These are phyloP conservation scores for Ciconia nigra DNA, from an alignment of 2,797 vertebrate species.

Conservation along the genomic window DNA sequence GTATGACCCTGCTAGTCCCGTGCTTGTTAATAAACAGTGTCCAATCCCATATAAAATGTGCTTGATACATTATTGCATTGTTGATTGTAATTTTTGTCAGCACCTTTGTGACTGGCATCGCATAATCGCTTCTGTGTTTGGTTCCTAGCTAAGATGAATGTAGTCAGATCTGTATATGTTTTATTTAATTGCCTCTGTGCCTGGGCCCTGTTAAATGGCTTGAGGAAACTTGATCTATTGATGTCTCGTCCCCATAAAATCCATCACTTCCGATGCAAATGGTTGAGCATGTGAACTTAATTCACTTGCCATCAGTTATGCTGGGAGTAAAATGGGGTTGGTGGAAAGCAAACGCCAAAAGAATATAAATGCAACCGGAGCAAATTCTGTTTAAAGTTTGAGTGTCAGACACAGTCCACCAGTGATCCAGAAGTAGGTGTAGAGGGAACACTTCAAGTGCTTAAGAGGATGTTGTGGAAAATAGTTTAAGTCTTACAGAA, in stretches of 20 bases:
- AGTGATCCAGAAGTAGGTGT: background rate
- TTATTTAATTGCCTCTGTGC: constrained; percentile 38
- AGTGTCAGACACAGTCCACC: background rate
- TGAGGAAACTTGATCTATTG: constrained; percentile 27
- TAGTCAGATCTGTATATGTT: background rate
- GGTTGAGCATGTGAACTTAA: background rate
- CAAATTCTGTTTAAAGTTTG: background rate
- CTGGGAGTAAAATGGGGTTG: background rate
- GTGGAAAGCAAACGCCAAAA: background rate
- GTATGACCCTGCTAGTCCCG: background rate
- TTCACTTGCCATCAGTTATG: background rate
- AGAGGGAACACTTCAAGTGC: background rate
- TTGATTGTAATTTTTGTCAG: constrained; percentile 41
- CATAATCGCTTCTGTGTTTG: background rate
- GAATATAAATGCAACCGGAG: background rate
- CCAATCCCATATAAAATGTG: background rate
- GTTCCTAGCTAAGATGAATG: background rate
- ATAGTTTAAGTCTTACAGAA: background rate
- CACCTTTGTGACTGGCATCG: background rate
- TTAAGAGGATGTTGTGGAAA: background rate
- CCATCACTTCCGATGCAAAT: constrained; percentile 18
- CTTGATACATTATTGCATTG: background rate
- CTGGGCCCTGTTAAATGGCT: constrained; percentile 1
- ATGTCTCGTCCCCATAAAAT: constrained; percentile 27
- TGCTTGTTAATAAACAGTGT: constrained; percentile 28